These are phyloP conservation scores for Hetaerina titia DNA, from an alignment of 2,888 invertebrate species.

Conservation along the genomic window DNA sequence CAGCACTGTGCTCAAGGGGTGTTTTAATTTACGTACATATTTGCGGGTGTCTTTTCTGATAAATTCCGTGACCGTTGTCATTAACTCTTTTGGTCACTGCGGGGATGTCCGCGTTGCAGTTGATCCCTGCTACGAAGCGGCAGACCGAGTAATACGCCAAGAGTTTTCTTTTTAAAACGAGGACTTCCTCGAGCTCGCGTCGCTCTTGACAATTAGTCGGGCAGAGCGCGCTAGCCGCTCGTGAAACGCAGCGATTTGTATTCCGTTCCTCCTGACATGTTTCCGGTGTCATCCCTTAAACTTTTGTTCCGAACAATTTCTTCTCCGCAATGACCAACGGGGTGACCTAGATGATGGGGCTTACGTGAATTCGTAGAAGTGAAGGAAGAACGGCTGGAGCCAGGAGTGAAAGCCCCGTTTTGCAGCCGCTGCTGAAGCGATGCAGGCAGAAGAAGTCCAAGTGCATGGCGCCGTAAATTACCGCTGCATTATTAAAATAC, in stretches of 20 bases:
- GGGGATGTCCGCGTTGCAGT: background rate
- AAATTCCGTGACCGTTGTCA: background rate
- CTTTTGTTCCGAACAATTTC: background rate
- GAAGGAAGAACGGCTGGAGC: background rate
- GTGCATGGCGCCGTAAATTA: background rate
- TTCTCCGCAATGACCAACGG: background rate
- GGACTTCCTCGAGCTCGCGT: no score
- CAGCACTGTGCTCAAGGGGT: no score
- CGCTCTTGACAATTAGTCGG: no score
- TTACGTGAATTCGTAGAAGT: background rate
- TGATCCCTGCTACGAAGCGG: background rate
- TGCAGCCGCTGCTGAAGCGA: background rate
- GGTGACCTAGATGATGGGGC: constrained; percentile 15
- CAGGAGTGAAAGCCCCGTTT: background rate
- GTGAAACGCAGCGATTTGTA: background rate
- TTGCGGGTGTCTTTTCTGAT: background rate
- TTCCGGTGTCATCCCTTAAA: background rate
- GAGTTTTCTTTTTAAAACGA: no score
- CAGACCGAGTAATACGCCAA: background rate
- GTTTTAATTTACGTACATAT: background rate
- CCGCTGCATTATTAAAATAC: background rate
- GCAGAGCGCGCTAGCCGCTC: background rate
- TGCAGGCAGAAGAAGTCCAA: background rate
- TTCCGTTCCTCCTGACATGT: background rate
- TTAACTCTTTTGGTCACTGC: background rate